Evolutionary conservation across 2,888 invertebrate species (phyloP).

Genomic region (Conomelus anceps): DNA sequence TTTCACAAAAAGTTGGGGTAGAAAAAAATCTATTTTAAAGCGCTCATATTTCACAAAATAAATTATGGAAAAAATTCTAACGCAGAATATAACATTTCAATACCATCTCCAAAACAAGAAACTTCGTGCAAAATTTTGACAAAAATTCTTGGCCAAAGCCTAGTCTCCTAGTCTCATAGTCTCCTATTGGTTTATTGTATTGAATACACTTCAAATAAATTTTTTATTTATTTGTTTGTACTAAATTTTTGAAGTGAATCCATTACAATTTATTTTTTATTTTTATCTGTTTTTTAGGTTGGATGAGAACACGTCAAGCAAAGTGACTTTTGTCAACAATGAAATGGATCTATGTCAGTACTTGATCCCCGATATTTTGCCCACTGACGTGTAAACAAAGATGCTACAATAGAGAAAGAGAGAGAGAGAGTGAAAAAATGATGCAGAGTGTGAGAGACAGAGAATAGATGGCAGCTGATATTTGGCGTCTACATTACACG

Average conservation of each 20-base stretch:
- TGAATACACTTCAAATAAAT: no score
- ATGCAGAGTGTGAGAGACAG: background rate
- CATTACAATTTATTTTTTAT: background rate
- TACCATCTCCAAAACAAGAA: no score
- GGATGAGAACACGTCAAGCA: constrained; percentile 69
- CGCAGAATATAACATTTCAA: no score
- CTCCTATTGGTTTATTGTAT: no score
- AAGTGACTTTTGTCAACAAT: constrained; percentile 63
- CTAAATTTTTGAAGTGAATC: background rate
- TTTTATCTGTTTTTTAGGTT: constrained; percentile 48
- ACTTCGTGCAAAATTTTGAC: no score
- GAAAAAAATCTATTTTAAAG: no score
- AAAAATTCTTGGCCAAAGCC: no score
- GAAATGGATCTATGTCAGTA: constrained; percentile 66
- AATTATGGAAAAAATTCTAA: no score
- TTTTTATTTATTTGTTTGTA: background rate
- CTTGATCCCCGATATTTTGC: constrained; percentile 70
- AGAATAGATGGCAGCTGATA: background rate
- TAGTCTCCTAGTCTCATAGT: no score
- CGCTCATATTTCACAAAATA: no score
- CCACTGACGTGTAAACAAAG: constrained; percentile 39
- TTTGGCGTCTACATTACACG: background rate
- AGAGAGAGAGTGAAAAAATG: background rate
- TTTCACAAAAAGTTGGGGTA: no score
- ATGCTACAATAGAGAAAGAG: background rate